These are phyloP conservation scores for Nemurella pictetii DNA, from an alignment of 2,888 invertebrate genomes.

Conservation along the genomic window DNA sequence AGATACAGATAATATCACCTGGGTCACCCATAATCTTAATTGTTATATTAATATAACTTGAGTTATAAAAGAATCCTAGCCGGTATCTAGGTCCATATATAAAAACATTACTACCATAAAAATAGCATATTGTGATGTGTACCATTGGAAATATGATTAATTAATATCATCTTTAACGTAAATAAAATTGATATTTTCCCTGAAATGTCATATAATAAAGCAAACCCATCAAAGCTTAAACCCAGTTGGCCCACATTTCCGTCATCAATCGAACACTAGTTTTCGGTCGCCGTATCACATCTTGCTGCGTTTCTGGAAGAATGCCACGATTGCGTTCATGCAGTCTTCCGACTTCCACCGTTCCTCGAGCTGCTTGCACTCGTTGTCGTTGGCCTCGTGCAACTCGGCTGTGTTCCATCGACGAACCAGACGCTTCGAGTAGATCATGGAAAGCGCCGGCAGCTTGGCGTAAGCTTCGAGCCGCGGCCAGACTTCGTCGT, in stretches of 20 bases:
- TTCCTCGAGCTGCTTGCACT: constrained; percentile 66
- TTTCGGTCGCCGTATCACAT: constrained; percentile 29
- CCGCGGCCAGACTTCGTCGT: constrained; percentile 50
- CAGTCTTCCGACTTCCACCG: constrained; percentile 70
- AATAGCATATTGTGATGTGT: no score
- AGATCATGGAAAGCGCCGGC: constrained; percentile 49
- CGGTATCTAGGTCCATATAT: no score
- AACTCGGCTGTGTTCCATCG: constrained; percentile 62
- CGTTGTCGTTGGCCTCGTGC: constrained; percentile 67
- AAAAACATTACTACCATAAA: no score
- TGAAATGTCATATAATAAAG: no score
- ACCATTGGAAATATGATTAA: no score
- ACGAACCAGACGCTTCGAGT: constrained; percentile 52
- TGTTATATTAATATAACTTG: no score
- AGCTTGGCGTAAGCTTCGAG: constrained; percentile 53
- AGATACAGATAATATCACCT: no score
- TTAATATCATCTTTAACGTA: no score
- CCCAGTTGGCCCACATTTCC: not conserved
- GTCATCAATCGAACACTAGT: not conserved
- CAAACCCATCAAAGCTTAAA: no score
- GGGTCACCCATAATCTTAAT: no score
- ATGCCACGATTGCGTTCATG: constrained; percentile 60
- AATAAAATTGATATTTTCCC: no score
- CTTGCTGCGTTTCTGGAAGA: constrained; percentile 51
- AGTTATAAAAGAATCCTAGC: no score